phyloP scores from a whole-genome alignment of 2,797 vertebrate genomes.

The Novumbra hubbsi region DNA sequence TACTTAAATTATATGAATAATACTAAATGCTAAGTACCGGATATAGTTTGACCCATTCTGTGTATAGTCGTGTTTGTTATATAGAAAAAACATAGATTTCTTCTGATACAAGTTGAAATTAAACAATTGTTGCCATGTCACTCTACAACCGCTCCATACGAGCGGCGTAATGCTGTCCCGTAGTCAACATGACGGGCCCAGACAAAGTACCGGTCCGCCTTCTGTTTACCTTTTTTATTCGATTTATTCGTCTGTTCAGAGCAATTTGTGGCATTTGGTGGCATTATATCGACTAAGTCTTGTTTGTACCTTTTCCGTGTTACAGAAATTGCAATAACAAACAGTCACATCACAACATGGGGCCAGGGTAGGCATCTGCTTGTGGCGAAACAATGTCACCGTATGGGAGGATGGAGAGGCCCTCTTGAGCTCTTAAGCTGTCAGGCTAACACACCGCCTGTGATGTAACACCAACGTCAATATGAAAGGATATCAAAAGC shows the following conservation, averaged over 20 bases:
- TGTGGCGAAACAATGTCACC: constrained; percentile 34
- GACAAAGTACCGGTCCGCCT: background rate
- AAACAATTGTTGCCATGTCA: background rate
- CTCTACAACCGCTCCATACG: background rate
- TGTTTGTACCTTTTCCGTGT: constrained; percentile 54
- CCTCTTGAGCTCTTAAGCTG: constrained; percentile 17
- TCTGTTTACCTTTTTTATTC: constrained; percentile 15
- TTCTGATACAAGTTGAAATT: background rate
- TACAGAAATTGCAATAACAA: constrained; percentile 54
- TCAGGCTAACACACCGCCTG: constrained; percentile 8
- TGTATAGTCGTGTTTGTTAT: background rate
- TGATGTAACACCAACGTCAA: background rate
- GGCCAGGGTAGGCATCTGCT: constrained; percentile 50
- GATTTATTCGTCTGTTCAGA: constrained; percentile 45
- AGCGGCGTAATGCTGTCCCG: background rate
- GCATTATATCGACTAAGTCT: constrained; percentile 52
- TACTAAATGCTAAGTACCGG: background rate
- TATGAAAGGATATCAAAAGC: background rate
- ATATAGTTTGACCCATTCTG: background rate
- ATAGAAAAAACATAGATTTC: background rate
- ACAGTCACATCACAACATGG: constrained; percentile 43
- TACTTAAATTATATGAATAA: too few species aligned
- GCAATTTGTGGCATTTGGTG: constrained; percentile 51
- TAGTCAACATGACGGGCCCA: background rate
- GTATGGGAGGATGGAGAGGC: constrained; percentile 27